Conservation (phyloP, 2,888 invertebrate species). For the Dynastes maya region DNA sequence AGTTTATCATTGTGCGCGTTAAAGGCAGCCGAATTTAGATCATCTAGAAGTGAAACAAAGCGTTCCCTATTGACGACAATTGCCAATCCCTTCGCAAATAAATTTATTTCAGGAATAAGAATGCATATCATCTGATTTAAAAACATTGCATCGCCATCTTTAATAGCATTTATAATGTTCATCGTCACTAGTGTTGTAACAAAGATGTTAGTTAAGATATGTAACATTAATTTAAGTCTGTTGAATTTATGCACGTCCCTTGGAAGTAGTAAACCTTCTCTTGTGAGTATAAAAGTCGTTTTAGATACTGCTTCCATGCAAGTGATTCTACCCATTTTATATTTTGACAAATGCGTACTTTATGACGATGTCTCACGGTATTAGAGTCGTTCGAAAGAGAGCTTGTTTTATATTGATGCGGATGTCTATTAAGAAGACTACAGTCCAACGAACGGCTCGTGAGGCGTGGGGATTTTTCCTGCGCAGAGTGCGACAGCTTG, state of each 20-base stretch:
- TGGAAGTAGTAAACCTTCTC: not conserved
- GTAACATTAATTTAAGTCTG: no score
- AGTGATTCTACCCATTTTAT: conserved; percentile 1
- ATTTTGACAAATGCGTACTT: not conserved
- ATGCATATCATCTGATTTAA: conserved; percentile 2
- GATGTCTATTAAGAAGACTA: no score
- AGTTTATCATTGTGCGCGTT: conserved; percentile 1
- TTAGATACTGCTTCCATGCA: not conserved
- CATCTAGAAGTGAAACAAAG: conserved; percentile 11
- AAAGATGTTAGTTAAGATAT: no score
- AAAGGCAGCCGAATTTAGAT: not conserved
- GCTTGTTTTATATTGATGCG: not conserved
- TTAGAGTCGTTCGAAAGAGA: no score
- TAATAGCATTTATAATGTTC: not conserved
- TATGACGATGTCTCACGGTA: no score
- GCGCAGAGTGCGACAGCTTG: no score
- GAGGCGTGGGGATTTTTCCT: no score
- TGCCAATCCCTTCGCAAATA: not conserved
- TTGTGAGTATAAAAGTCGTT: not conserved
- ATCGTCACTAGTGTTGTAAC: no score
- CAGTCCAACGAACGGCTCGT: no score
- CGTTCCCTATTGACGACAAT: not conserved
- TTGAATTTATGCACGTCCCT: not conserved
- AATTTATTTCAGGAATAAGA: conserved; percentile 11
- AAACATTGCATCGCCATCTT: not conserved